phyloP scores from a whole-genome alignment of 2,888 invertebrate species.

The Scaptodrosophila latifasciaeformis region DNA sequence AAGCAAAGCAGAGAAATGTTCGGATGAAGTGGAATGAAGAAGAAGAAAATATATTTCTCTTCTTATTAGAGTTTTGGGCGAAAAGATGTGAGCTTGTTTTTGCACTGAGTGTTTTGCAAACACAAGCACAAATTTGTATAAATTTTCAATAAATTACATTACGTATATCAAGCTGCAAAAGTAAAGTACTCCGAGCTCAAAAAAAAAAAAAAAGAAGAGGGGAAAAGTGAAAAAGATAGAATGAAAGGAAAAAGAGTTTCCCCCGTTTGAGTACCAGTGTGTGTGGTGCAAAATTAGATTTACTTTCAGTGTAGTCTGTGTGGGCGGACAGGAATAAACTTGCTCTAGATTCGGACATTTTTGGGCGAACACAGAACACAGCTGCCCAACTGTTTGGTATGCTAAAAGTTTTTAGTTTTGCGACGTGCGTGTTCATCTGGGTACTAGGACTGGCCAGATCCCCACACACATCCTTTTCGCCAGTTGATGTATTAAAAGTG shows the following conservation, averaged over 20 bases:
- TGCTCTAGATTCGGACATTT: background rate
- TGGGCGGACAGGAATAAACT: background rate
- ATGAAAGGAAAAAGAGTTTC: too few relatives aligned
- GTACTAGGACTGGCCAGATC: background rate
- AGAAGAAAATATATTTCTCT: too few relatives aligned
- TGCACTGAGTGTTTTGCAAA: conserved; percentile 31
- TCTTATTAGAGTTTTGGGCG: too few relatives aligned
- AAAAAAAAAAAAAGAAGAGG: conserved; percentile 9
- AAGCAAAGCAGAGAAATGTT: background rate
- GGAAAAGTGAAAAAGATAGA: background rate
- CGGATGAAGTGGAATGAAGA: too few relatives aligned
- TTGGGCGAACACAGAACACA: too few relatives aligned
- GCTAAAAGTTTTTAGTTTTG: too few relatives aligned
- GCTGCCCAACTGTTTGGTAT: too few relatives aligned
- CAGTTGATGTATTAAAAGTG: conserved; percentile 31
- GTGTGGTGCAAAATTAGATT: conserved; percentile 25
- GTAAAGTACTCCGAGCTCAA: background rate
- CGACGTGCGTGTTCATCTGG: too few relatives aligned
- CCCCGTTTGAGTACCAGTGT: background rate
- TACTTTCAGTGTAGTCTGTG: background rate
- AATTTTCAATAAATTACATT: conserved; percentile 53
- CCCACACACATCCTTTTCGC: conserved; percentile 3
- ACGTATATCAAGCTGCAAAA: conserved; percentile 41
- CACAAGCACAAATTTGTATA: conserved; percentile 50
- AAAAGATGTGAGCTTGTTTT: too few relatives aligned